phyloP scores from a whole-genome alignment of 2,888 invertebrate genomes.

The Heliconius aoede region DNA sequence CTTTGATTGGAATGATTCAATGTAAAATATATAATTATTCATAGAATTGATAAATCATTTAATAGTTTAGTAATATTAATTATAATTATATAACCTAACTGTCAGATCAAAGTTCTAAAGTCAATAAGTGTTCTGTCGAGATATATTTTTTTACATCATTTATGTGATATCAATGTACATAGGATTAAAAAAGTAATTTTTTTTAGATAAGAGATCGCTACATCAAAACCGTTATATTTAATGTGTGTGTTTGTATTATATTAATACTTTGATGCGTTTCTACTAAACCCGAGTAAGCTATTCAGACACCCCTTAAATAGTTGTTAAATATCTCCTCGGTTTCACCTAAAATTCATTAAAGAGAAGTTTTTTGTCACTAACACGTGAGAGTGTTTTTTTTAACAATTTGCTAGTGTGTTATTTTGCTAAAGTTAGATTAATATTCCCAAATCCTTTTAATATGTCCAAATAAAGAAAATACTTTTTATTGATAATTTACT shows the following conservation, averaged over 20 bases:
- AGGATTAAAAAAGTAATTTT: neutral
- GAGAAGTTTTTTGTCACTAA: conserved; percentile 25
- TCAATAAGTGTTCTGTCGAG: neutral
- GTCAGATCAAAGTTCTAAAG: neutral
- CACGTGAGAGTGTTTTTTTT: neutral
- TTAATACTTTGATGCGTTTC: conserved; percentile 16
- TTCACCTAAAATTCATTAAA: neutral
- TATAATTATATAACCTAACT: neutral
- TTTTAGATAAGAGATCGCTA: neutral
- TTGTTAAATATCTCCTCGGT: neutral
- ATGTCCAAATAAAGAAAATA: neutral
- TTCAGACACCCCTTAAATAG: neutral
- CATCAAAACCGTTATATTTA: conserved; percentile 17
- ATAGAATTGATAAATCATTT: no score
- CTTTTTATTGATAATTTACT: neutral
- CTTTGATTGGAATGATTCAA: no score
- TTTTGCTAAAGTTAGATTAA: conserved; percentile 23
- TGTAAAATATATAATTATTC: no score
- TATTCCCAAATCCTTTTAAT: neutral
- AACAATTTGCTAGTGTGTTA: conserved; percentile 37
- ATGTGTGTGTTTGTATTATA: conserved; percentile 21
- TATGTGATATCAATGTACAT: neutral
- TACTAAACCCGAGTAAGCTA: conserved; percentile 14
- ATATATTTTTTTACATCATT: neutral
- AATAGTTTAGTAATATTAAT: neutral